Conservation (phyloP, 1,140 invertebrate species). For the Platorchestia sp. region DNA sequence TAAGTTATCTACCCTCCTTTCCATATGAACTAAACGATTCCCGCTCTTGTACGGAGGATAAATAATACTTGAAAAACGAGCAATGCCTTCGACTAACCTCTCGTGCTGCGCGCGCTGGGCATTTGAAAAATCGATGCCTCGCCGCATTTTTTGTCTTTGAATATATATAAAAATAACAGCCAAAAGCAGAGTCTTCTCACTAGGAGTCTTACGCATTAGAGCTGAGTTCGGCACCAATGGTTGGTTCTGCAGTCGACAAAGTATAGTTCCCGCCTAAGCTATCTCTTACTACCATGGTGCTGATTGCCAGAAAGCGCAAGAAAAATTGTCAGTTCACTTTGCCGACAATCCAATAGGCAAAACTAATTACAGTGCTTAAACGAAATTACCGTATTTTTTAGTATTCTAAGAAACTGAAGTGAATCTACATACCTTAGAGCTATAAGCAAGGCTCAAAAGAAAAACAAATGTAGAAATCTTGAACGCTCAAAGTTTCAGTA, state of each 20-base stretch:
- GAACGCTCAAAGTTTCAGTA: neutral
- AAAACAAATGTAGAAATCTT: neutral
- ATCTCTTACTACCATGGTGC: neutral
- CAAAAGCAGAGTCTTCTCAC: conserved; percentile 46
- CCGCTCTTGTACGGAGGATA: neutral
- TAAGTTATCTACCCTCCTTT: neutral
- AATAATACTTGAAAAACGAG: conserved; percentile 42
- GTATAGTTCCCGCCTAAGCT: neutral
- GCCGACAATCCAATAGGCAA: neutral
- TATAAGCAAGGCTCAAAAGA: conserved; percentile 36
- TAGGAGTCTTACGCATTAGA: conserved; percentile 15
- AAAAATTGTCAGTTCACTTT: neutral
- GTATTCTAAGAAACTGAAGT: neutral
- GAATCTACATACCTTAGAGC: neutral
- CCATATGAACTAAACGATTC: neutral
- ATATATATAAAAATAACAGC: conserved; percentile 37
- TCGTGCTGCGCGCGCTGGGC: neutral
- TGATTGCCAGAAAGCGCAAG: neutral
- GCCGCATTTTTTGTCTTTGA: conserved; percentile 1
- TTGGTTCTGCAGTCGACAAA: neutral
- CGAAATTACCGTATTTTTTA: neutral
- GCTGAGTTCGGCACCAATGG: neutral
- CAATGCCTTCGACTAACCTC: conserved; percentile 12
- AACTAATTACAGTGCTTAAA: neutral
- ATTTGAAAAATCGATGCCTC: conserved; percentile 12